phyloP scores from a whole-genome alignment of 2,888 invertebrate species.

The Teleiodes luculella region DNA sequence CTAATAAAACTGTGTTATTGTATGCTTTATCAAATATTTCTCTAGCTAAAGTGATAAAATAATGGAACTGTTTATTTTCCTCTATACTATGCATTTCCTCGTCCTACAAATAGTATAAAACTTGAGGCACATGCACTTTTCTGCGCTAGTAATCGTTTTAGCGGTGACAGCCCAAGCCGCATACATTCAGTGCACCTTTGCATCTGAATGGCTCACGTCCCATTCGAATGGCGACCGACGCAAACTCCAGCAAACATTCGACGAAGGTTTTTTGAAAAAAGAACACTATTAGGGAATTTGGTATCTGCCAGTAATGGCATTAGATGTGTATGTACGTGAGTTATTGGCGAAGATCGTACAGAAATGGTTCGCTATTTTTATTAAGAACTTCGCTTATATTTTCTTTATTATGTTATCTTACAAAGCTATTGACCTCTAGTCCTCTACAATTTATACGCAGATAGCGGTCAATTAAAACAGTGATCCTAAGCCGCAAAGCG shows the following conservation, averaged over 20 bases:
- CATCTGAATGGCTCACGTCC: slow-evolving; percentile 25
- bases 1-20: slow-evolving; percentile 20
- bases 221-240: slow-evolving; percentile 25
- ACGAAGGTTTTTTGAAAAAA: not conserved
- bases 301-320: not conserved
- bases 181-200: slow-evolving; percentile 18
- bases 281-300: not conserved
- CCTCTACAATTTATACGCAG: too few relatives aligned
- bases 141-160: slow-evolving; percentile 28
- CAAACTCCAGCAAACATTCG: slow-evolving; percentile 8
- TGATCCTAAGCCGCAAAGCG: too few relatives aligned
- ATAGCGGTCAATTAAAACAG: too few relatives aligned
- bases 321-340: not conserved
- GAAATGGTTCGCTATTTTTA: too few relatives aligned
- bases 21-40: too few relatives aligned
- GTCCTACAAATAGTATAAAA: not conserved
- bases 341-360: not conserved
- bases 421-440: too few relatives aligned
- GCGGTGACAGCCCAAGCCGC: slow-evolving; percentile 15
- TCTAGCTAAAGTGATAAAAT: too few relatives aligned
- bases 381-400: too few relatives aligned
- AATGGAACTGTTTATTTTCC: not conserved
- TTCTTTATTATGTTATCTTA: too few relatives aligned
- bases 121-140: not conserved
- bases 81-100: too few relatives aligned